A percentile compares a stretch with the other conserved stretches of the same genome.
phyloP scores from a whole-genome alignment of 2,113 vertebrate species.

The Cephalophus harveyi region DNA sequence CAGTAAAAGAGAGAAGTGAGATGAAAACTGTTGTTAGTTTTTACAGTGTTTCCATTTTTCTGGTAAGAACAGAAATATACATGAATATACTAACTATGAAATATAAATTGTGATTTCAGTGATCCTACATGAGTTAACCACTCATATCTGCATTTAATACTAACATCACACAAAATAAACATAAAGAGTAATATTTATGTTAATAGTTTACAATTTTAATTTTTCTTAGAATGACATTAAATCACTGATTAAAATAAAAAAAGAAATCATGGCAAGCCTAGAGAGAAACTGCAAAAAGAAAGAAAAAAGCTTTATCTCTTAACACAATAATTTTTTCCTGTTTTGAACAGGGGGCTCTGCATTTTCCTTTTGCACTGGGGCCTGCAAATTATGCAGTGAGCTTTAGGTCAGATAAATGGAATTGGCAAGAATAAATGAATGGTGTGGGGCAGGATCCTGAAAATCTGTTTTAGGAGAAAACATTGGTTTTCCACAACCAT shows the following conservation, averaged over 20 bases:
- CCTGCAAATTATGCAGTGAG: background rate
- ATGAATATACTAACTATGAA: background rate
- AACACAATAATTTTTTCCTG: background rate
- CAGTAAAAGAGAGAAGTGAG: background rate
- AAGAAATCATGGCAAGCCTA: background rate
- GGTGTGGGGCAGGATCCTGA: background rate
- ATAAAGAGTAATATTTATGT: background rate
- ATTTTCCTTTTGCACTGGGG: background rate
- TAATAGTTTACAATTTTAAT: background rate
- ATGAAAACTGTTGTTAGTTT: background rate
- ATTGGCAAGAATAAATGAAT: background rate
- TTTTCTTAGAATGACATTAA: background rate
- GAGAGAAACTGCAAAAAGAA: background rate
- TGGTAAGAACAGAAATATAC: background rate
- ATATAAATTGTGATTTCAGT: constrained; percentile 12
- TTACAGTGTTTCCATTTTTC: background rate
- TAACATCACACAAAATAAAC: background rate
- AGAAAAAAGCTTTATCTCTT: background rate
- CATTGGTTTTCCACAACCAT: background rate
- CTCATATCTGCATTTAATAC: background rate
- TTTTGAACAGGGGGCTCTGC: background rate
- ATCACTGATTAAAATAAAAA: background rate
- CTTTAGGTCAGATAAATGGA: background rate
- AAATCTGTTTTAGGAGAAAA: background rate
- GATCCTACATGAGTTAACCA: background rate